phyloP scores from a whole-genome alignment of 2,797 vertebrate species.

The Neoniphon sammara region DNA sequence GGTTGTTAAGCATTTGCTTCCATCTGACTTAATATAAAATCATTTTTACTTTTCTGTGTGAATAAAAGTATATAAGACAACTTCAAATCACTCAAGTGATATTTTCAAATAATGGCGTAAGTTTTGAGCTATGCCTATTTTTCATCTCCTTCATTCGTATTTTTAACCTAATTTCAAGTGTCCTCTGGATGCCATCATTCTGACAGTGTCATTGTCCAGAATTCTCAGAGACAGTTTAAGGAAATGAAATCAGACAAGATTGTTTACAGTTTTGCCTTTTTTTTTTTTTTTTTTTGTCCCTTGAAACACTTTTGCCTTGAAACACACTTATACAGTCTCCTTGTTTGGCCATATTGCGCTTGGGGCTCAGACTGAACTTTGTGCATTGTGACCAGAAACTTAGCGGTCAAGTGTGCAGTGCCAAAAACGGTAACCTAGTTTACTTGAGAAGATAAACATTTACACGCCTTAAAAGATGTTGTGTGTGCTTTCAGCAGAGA shows the following conservation, averaged over 20 bases:
- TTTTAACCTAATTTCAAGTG: not conserved
- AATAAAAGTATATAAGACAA: not conserved
- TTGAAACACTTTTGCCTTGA: slow-evolving; percentile 2
- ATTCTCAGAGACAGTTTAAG: not conserved
- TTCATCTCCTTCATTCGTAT: not conserved
- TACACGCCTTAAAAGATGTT: slow-evolving; percentile 46
- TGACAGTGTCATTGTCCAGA: slow-evolving; percentile 4
- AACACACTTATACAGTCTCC: slow-evolving; percentile 17
- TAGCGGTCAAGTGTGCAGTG: slow-evolving; percentile 31
- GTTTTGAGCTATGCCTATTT: not conserved
- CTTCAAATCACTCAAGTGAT: not conserved
- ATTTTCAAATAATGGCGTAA: not conserved
- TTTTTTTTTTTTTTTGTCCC: slow-evolving; percentile 14
- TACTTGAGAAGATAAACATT: slow-evolving; percentile 50
- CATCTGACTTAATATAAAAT: not conserved
- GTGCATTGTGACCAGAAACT: slow-evolving; percentile 38
- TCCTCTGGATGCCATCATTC: not conserved
- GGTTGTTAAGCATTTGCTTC: not conserved
- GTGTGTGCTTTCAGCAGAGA: slow-evolving; percentile 44
- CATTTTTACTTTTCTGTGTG: not conserved
- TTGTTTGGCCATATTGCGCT: slow-evolving; percentile 25
- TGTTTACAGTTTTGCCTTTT: slow-evolving; percentile 10
- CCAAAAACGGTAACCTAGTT: slow-evolving; percentile 53
- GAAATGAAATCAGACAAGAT: not conserved
- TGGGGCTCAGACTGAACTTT: slow-evolving; percentile 53